Evolutionary conservation across 2,888 invertebrate species (phyloP).

Genomic region (Norana najaformis): DNA sequence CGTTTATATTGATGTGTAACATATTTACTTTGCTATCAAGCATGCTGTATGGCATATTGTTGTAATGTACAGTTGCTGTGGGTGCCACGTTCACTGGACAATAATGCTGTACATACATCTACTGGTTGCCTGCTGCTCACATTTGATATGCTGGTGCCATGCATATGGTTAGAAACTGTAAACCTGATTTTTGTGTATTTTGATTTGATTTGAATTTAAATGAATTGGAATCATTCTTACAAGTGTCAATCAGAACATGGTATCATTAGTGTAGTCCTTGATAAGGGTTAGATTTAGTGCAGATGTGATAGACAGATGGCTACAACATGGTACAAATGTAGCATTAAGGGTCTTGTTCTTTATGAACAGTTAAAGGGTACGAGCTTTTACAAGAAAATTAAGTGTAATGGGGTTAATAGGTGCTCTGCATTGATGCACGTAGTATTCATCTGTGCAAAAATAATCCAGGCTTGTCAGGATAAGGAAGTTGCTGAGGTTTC

Average conservation of each 20-base stretch:
- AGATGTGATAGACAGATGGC: neutral
- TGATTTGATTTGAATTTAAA: neutral
- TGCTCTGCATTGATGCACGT: too few species aligned
- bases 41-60: constrained; percentile 7
- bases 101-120: neutral
- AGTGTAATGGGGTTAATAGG: neutral
- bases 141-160: neutral
- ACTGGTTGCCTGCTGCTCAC: constrained; percentile 13
- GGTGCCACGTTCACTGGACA: neutral
- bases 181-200: neutral
- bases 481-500: too few species aligned
- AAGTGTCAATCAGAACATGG: neutral
- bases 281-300: neutral
- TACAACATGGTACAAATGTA: neutral
- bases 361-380: neutral
- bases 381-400: too few species aligned
- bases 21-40: neutral
- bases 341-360: neutral
- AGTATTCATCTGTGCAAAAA: too few species aligned
- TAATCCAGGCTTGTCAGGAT: too few species aligned
- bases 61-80: constrained; percentile 4
- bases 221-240: neutral
- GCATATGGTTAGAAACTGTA: constrained; percentile 10
- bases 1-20: neutral
- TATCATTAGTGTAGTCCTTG: neutral